Evolutionary conservation across 2,888 invertebrate species (phyloP).

Genomic region (Agrilus biguttatus): DNA sequence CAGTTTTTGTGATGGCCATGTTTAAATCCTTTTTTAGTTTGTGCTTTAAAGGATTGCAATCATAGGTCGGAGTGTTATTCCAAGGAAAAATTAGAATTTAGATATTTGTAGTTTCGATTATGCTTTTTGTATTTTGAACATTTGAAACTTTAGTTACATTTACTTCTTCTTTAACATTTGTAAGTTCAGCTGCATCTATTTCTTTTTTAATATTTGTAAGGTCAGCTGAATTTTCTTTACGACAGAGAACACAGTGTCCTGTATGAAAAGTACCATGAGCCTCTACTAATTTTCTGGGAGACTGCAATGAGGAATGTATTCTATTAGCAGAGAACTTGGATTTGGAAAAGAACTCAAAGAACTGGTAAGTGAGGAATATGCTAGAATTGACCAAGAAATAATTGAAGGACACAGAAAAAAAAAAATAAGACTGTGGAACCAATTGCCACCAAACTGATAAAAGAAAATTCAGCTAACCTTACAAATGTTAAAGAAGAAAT

Average conservation of each 20-base stretch:
- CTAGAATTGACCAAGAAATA: constrained; percentile 2
- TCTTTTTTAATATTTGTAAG: background rate
- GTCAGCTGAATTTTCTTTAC: constrained; percentile 21
- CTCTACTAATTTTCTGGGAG: constrained; percentile 76
- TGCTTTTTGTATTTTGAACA: background rate
- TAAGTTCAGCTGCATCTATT: background rate
- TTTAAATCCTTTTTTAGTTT: too few relatives aligned
- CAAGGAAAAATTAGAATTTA: too few relatives aligned
- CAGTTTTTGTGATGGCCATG: too few relatives aligned
- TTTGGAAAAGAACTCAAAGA: constrained; percentile 43
- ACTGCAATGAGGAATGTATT: constrained; percentile 69
- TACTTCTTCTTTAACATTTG: background rate
- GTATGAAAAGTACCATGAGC: constrained; percentile 90
- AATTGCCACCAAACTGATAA: background rate
- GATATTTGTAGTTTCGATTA: background rate
- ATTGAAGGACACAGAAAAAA: constrained; percentile 8
- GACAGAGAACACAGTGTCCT: constrained; percentile 71
- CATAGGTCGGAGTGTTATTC: too few relatives aligned
- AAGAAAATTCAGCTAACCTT: too few relatives aligned
- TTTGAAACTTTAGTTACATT: background rate
- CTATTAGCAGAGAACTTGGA: constrained; percentile 59
- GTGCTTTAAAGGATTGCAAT: too few relatives aligned
- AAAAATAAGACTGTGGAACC: background rate
- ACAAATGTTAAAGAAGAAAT: too few relatives aligned
- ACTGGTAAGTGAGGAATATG: constrained; percentile 12